Base-by-base conservation (phyloP, 2,797 vertebrate genomes). In the Erethizon dorsatum region DNA sequence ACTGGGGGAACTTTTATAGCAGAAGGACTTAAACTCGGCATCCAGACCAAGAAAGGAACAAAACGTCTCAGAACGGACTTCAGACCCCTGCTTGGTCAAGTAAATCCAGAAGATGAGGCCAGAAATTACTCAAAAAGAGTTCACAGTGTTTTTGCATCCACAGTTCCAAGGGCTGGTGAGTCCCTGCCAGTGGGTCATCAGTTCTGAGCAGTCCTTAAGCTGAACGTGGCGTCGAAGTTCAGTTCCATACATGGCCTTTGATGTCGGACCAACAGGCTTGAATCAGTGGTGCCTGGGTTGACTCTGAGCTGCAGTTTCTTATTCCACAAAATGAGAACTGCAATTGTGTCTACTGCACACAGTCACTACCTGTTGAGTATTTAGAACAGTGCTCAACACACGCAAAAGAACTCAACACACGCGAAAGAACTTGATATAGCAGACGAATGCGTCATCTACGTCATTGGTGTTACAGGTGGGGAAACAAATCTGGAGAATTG, bases 141-240 rank as follows among this genome's bases (percentile, higher is more conserved):
- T n/a, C 15, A 11, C 41, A 5, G 14, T 33, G 54, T 12, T 71
- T 86, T 83, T 37, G 13, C 37, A 33, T 22, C 69, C 31, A 24
- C 47, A 24, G 75, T 24, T 37, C 41, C 13, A 45, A 3, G 2
- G 12, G 54, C 0, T 28, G 8, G 50, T 2, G 24, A 50, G 26
- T 17, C 13, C 54, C 12, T 56, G 41, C 4, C 75, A 52, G n/a
- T 33, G 17, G 33, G 6, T 52, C 52, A 31, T 83, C n/a, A 10
- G 75, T n/a, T 69, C 37, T 73, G 59, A 67, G 18, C 12, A 17
- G 20, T 83, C 63, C 47, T 15, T 11, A 45, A 75, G 5, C 14
- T 1, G 17, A 63, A 6, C 14, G 5, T 33, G 41, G 28, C 26
- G 5, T 33, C 0, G 0, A 20, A 20, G 18, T 22, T 41, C 59